Evolutionary conservation across 2,888 invertebrate genomes (phyloP).

Genomic region (Lasius fuliginosus): DNA sequence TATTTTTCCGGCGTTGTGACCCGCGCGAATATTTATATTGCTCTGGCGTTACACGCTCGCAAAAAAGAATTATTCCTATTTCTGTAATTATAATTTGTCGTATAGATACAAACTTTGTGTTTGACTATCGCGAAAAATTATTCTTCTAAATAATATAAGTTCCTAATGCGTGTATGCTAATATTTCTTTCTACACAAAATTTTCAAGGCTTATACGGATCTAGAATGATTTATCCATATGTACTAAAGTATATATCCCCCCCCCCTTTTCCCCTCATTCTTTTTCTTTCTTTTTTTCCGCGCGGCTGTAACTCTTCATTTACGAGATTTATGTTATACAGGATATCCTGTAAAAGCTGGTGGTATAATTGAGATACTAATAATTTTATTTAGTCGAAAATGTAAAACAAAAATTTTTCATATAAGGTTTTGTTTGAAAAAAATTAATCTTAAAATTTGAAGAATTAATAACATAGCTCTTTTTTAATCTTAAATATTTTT

Average conservation of each 20-base stretch:
- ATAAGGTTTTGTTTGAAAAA: background rate
- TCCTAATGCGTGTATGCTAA: background rate
- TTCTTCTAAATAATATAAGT: background rate
- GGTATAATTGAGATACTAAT: background rate
- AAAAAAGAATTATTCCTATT: constrained; percentile 6
- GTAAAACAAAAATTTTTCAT: background rate
- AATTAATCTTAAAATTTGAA: background rate
- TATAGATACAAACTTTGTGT: no score
- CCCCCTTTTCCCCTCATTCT: no score
- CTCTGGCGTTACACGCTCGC: background rate
- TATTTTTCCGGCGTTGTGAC: constrained; percentile 36
- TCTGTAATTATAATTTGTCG: background rate
- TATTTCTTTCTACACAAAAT: background rate
- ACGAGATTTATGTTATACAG: background rate
- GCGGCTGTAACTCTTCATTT: background rate
- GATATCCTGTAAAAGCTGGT: background rate
- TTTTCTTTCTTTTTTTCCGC: background rate
- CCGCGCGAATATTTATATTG: background rate
- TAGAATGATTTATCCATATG: background rate
- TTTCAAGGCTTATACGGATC: background rate
- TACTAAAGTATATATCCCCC: no score
- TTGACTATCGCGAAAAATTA: background rate
- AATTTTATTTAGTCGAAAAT: background rate
- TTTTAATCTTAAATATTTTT: background rate
- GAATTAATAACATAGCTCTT: background rate